Evolutionary conservation across 2,888 invertebrate species (phyloP), one percentile per base, ranked within the genome.

Genomic region (Strigamia crassipes): DNA sequence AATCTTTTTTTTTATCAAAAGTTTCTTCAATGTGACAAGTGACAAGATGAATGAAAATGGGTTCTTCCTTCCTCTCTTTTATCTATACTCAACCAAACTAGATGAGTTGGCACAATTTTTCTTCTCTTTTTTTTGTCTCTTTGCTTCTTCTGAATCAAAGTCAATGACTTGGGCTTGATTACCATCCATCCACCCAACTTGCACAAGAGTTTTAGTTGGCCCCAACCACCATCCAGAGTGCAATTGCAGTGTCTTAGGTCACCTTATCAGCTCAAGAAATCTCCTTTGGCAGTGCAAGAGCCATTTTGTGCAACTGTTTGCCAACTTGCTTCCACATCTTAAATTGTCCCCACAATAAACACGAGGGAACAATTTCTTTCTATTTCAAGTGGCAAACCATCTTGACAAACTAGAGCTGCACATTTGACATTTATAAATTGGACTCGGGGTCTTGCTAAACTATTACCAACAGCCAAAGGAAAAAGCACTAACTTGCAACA

Each of bases 31-130:
- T 12, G 8, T 27, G 12, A 27, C 21, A 66, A 51, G n/a, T 6
- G n/a, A 51, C 15, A 56, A 56, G 56, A 73, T 31, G 73, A 73
- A 73, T 73, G 73, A n/a, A 73, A 73, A 73, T 73, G 31, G 73
- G 9, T 56, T 73, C 73, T 73, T 73, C 73, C 73, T 73, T 73
- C 73, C 73, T 73, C 31, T 31, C 73, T 12, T 73, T 73, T 73
- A 73, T 73, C 73, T 73, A 73, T 73, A 27, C 27, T 31, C 73
- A 73, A 73, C 73, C 31, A 31, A 56, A 73, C 73, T 31, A 31
- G 73, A 73, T 73, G 73, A 73, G 73, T 73, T 73, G 73, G 73
- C 73, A 73, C 73, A 73, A 73, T 73, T 73, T 73, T 73, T 73
- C 73, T 73, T 9, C 61, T 66, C 8, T 18, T 23, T 23, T 23